Evolutionary conservation across 2,113 vertebrate species (phyloP), one percentile per base, ranked within the genome.

Genomic region (Syngnathus typhle): DNA sequence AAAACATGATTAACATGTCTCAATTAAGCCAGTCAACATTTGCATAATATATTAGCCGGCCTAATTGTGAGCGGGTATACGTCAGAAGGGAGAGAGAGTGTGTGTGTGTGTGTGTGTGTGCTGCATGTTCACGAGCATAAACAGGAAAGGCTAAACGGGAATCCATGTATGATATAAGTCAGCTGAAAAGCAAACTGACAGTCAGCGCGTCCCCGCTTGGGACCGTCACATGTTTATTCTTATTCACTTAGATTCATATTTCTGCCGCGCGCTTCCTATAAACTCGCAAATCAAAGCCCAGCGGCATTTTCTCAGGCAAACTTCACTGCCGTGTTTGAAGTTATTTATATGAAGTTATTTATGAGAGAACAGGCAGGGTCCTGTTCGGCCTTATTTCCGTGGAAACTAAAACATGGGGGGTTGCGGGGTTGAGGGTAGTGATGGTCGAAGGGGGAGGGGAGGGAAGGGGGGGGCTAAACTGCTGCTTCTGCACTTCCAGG

Each of bases 1-100:
- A 98, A 98, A 91, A 98, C 95, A 96, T 98, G 95, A 98, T 98
- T 98, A 98, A 97, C 95, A 98, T 93, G 95, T 97, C 96, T 98
- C 96, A 92, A 92, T 92, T 92, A 92, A 88, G 88, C 89, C 89
- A 91, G 95, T 98, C 95, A 96, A 96, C 94, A 98, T 98, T 98
- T 98, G 96, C 96, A 98, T 98, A 98, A 98, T 94, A 94, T 96
- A 98, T 96, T 94, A 96, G 95, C 93, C 91, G 84, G 93, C 94
- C 93, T 97, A 93, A 92, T 95, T 94, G 94, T 91, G 81, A 92
- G 94, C 82, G 87, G 92, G 91, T 94, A 89, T 84, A 88, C 82
- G 87, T 74, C 82, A 89, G 94, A 94, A 93, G 92, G 89, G 90
- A 86, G 81, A 91, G 92, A 94, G 92, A 92, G 41, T 2, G 11